Base-by-base conservation (phyloP, 2,888 invertebrate genomes). In the Temnothorax rugatulus region DNA sequence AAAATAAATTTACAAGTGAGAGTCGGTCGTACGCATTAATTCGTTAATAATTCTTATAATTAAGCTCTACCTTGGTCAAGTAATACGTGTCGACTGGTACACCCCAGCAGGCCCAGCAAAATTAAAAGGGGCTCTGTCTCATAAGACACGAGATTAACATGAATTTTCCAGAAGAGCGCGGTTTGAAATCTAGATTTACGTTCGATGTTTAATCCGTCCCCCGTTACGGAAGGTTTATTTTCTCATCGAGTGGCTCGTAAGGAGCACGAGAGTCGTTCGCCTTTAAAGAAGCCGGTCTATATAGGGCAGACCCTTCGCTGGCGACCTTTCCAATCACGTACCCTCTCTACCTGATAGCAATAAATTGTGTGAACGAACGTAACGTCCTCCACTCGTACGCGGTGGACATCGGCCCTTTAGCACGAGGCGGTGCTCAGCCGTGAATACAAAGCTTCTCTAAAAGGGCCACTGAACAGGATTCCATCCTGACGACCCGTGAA, bases 321-420 rank as follows among this genome's bases (percentile, higher is more conserved):
- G 69, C 59, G 79, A 81, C 79, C 79, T 81, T 81, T 81, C 79
- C 79, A 81, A 81, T 81, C 79, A 81, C 79, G 79, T 81, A 61
- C 59, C 71, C 59, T 81, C 59, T 81, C 47, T 71, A 89, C 82
- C 89, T 89, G 89, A 90, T 90, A 90, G 90, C 90, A 86, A 88
- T 90, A 73, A 81, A 81, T 81, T 81, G 79, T 81, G 79, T 81
- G 79, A 81, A 81, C 79, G 79, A 81, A 81, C 79, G 79, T 81
- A 81, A 81, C 59, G 50, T 81, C 38, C 73, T 71, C 79, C 47
- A 73, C 73, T 81, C 50, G 73, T 59, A 81, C 79, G 73, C 73
- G 73, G 59, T 81, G 79, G 73, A 81, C 79, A 81, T 73, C 73
- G 50, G 59, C 47, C 59, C 47, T 81, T 71, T 81, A 81, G 79